A percentile compares a stretch with the other conserved stretches of the same genome.
phyloP scores from a whole-genome alignment of 2,113 vertebrate genomes.

The Grammomys dolichurus region DNA sequence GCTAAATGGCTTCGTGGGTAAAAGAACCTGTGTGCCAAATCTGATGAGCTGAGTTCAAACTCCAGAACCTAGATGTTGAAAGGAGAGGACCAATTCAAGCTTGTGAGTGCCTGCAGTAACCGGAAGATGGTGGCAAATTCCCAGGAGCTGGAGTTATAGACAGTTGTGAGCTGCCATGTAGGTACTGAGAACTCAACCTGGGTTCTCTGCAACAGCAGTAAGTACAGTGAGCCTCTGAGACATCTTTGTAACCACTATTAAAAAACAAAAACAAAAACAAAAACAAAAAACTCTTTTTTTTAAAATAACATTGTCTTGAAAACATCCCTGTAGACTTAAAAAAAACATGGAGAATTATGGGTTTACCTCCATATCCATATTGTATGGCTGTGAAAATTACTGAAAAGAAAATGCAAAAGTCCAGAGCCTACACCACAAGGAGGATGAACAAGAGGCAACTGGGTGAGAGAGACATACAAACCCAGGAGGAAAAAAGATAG shows the following conservation, averaged over 20 bases:
- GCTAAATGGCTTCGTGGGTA: not conserved
- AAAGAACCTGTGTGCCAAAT: not conserved
- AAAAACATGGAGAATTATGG: not conserved
- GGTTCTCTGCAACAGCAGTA: not conserved
- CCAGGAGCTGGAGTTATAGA: not conserved
- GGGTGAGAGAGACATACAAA: not conserved
- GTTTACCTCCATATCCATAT: not conserved
- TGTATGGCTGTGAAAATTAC: not conserved
- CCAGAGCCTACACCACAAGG: fast-evolving
- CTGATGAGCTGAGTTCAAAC: not conserved
- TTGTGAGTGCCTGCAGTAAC: not conserved
- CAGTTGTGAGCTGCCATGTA: not conserved
- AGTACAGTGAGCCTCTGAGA: not conserved
- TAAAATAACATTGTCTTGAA: not conserved
- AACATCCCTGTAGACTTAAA: not conserved
- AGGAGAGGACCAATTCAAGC: not conserved
- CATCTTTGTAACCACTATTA: not conserved
- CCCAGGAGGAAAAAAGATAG: too few species aligned
- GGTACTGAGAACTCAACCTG: not conserved
- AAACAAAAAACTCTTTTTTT: too few species aligned
- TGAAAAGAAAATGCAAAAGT: not conserved
- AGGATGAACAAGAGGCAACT: not conserved
- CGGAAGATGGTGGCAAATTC: not conserved
- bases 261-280: not conserved
- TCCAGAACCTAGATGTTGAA: not conserved